phyloP scores from a whole-genome alignment of 2,888 invertebrate genomes.

The Spilarctia lutea region DNA sequence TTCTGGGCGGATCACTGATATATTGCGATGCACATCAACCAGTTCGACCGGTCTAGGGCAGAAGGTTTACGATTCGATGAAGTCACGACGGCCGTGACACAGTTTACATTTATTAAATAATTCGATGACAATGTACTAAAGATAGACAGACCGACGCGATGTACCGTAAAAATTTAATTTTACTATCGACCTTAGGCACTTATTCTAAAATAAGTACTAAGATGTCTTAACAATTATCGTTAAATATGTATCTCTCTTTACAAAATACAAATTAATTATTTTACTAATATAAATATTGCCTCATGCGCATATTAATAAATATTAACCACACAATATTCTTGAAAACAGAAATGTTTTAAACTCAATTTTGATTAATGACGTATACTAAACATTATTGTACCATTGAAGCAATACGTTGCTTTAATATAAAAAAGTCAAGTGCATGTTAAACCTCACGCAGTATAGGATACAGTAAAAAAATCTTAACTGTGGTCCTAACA shows the following conservation, averaged over 20 bases:
- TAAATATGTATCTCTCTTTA: neutral
- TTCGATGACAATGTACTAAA: slow-evolving; percentile 49
- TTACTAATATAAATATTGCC: neutral
- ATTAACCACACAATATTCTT: neutral
- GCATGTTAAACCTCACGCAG: neutral
- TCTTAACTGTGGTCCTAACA: too few relatives aligned
- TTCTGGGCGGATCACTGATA: slow-evolving; percentile 38
- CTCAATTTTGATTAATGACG: neutral
- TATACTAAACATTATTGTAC: neutral
- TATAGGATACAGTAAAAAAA: neutral
- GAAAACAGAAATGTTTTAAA: neutral
- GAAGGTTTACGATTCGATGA: slow-evolving; percentile 55
- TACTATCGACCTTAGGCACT: slow-evolving; percentile 36
- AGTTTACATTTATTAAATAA: slow-evolving; percentile 53
- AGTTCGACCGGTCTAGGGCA: slow-evolving; percentile 63
- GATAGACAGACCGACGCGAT: slow-evolving; percentile 38
- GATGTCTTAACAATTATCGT: neutral
- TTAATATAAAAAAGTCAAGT: neutral
- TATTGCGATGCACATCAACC: slow-evolving; percentile 49
- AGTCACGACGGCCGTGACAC: slow-evolving; percentile 70
- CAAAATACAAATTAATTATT: neutral
- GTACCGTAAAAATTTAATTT: slow-evolving; percentile 54
- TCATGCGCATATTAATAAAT: neutral
- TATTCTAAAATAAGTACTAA: neutral
- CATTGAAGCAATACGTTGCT: too few relatives aligned